These are phyloP conservation scores for Hyla sarda DNA, from an alignment of 2,113 vertebrate genomes.

Conservation along the genomic window DNA sequence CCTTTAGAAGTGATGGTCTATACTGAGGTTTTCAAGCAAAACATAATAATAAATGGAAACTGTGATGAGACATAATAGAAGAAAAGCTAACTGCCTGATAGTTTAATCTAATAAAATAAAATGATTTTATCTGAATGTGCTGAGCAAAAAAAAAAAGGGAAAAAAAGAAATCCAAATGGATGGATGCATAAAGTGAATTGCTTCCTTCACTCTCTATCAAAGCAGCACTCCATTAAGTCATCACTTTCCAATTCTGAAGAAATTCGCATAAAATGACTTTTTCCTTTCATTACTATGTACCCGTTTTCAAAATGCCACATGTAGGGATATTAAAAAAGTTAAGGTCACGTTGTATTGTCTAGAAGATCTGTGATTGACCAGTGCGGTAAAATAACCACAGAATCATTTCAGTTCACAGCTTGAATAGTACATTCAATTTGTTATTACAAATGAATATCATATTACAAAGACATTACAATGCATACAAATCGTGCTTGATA, in stretches of 20 bases:
- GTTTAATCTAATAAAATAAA: slow-evolving; percentile 26
- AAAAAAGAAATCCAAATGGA: slow-evolving; percentile 23
- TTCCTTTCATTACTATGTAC: slow-evolving; percentile 3
- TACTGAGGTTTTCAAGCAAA: not conserved
- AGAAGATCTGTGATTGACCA: not conserved
- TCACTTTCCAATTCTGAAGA: not conserved
- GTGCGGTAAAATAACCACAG: not conserved
- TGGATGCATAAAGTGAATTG: slow-evolving; percentile 1
- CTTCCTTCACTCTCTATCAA: slow-evolving; percentile 9
- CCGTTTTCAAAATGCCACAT: not conserved
- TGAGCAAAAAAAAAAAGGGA: not conserved
- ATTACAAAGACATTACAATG: too few species aligned
- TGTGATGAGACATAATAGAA: slow-evolving; percentile 29
- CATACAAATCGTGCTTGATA: too few species aligned
- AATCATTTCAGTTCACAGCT: not conserved
- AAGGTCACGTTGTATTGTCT: not conserved
- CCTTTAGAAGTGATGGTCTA: not conserved
- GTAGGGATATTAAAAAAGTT: not conserved
- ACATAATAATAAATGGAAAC: slow-evolving; percentile 31
- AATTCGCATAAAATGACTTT: not conserved
- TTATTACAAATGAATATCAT: too few species aligned
- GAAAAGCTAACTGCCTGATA: slow-evolving; percentile 21
- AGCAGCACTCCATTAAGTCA: slow-evolving; percentile 8
- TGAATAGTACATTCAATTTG: not conserved
- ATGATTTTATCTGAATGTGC: slow-evolving; percentile 26